phyloP scores from a whole-genome alignment of 2,797 vertebrate genomes.

The Masticophis lateralis region DNA sequence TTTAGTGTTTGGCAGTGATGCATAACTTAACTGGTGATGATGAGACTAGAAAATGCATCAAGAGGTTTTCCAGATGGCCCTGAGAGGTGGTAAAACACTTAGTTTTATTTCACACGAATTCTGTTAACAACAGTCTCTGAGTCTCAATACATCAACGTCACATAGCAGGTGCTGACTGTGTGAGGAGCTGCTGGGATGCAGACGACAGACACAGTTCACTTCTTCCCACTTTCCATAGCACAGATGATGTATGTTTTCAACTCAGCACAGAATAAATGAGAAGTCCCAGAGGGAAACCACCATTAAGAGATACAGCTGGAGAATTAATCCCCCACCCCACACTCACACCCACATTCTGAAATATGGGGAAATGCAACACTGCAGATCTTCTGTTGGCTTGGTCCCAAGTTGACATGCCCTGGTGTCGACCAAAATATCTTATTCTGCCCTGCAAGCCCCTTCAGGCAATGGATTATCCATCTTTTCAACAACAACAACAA shows the following conservation, averaged over 20 bases:
- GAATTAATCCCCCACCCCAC: background rate
- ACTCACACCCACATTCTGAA: background rate
- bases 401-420: background rate
- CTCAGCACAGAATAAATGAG: conserved; percentile 7
- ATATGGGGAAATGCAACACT: background rate
- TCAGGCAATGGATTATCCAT: background rate
- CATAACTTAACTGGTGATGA: background rate
- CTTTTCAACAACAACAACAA: background rate
- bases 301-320: background rate
- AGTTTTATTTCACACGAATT: conserved; percentile 3
- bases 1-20: background rate
- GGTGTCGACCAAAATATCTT: background rate
- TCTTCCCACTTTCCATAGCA: background rate
- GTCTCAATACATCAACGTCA: conserved; percentile 7
- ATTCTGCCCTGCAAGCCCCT: background rate
- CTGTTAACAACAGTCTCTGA: background rate
- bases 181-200: background rate
- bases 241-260: background rate
- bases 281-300: background rate
- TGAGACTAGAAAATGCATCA: background rate
- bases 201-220: background rate
- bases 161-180: background rate
- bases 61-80: conserved; percentile 13
- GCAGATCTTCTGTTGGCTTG: background rate
- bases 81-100: background rate